These are phyloP conservation scores for Xenopus tropicalis DNA, from an alignment of 2,113 vertebrate species.

Conservation along the genomic window DNA sequence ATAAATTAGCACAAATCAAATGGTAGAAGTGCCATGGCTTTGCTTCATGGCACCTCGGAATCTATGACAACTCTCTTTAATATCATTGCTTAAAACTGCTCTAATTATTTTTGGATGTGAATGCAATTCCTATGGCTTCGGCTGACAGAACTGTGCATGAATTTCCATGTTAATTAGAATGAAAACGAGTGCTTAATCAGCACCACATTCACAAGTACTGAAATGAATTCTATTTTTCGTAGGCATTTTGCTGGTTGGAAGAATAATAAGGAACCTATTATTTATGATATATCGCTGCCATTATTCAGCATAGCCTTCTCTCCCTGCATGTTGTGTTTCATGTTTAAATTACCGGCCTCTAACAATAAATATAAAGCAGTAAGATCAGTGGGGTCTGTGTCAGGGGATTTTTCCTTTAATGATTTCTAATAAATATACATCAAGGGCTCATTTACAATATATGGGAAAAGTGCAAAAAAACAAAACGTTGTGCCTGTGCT, in stretches of 20 bases:
- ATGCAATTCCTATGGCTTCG: neutral
- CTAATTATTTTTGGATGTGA: conserved; percentile 1
- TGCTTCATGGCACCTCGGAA: neutral
- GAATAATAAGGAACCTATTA: neutral
- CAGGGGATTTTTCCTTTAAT: too few relatives aligned
- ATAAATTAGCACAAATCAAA: neutral
- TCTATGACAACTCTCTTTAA: neutral
- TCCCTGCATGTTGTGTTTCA: too few relatives aligned
- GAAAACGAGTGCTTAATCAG: neutral
- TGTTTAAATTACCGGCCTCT: too few relatives aligned
- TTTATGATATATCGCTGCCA: too few relatives aligned
- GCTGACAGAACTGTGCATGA: neutral
- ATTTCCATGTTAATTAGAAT: conserved; percentile 5
- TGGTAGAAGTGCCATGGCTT: neutral
- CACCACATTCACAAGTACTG: neutral
- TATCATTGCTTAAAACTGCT: neutral
- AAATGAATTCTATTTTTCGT: neutral
- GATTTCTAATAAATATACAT: too few relatives aligned
- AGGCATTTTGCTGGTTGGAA: neutral
- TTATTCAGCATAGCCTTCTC: too few relatives aligned
- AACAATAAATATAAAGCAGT: too few relatives aligned
- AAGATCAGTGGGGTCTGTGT: too few relatives aligned
- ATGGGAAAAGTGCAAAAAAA: too few relatives aligned
- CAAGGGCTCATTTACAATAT: too few relatives aligned
- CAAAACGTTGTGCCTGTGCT: too few relatives aligned